phyloP scores from a whole-genome alignment of 2,113 vertebrate species.

The Chrysochloris asiatica region DNA sequence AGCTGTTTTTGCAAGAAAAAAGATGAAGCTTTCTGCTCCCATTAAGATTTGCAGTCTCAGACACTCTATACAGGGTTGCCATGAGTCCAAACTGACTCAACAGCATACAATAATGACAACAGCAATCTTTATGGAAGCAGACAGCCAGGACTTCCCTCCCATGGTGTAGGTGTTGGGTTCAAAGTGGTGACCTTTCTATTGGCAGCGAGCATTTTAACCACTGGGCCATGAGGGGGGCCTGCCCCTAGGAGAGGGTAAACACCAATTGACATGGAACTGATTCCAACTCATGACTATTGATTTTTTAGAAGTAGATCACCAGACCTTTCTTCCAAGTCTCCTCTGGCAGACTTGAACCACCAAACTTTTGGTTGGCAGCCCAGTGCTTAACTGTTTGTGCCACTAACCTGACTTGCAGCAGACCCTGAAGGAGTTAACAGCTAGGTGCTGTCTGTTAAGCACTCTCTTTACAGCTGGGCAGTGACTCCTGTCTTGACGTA shows the following conservation, averaged over 20 bases:
- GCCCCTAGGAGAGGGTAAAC: too few relatives aligned
- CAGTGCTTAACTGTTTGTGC: neutral
- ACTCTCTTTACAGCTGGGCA: neutral
- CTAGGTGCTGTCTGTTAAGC: neutral
- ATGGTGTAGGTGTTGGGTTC: neutral
- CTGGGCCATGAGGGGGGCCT: too few relatives aligned
- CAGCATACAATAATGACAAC: too few relatives aligned
- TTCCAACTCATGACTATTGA: neutral
- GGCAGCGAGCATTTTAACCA: too few relatives aligned
- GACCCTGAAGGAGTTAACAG: rapidly evolving
- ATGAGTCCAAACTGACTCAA: too few relatives aligned
- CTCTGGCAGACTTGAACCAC: neutral
- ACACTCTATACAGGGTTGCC: too few relatives aligned
- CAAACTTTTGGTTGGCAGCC: neutral
- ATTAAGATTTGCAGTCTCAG: too few relatives aligned
- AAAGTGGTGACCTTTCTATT: neutral
- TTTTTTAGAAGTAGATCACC: neutral
- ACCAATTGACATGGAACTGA: neutral
- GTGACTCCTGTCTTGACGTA: neutral
- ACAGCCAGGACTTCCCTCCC: too few relatives aligned
- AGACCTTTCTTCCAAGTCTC: neutral
- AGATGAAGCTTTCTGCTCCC: too few relatives aligned
- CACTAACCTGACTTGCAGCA: neutral
- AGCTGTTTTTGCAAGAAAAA: too few relatives aligned
- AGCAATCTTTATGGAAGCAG: too few relatives aligned